Percentiles rank a stretch among this genome's conserved stretches.
Evolutionary conservation across 2,888 invertebrate genomes (phyloP).

Genomic region (Glyphotaelius pellucidus): DNA sequence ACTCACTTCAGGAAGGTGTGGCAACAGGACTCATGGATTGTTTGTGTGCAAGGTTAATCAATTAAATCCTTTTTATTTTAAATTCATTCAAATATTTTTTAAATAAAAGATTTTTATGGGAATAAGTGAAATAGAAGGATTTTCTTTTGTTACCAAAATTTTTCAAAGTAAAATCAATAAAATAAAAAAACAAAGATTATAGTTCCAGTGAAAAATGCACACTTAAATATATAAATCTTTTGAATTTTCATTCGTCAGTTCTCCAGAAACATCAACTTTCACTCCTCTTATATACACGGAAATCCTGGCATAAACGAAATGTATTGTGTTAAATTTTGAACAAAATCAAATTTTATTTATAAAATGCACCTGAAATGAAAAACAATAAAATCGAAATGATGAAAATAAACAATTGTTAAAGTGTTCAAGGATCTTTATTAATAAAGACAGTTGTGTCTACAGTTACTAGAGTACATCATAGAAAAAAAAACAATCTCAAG

Average conservation of each 20-base stretch:
- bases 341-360: background rate
- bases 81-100: background rate
- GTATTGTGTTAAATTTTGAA: background rate
- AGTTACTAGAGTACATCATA: slow-evolving; percentile 36
- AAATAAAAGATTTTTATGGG: background rate
- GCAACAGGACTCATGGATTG: slow-evolving; percentile 25
- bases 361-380: slow-evolving; percentile 29
- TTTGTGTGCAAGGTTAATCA: slow-evolving; percentile 12
- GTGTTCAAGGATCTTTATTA: slow-evolving; percentile 32
- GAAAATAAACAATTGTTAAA: slow-evolving; percentile 18
- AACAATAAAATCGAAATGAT: slow-evolving; percentile 2
- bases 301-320: background rate
- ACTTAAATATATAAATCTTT: background rate
- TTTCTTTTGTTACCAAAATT: background rate
- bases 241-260: background rate
- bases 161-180: too few species aligned
- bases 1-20: slow-evolving; percentile 28
- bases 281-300: background rate
- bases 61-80: background rate
- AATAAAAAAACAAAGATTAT: too few species aligned
- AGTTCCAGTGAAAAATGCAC: too few species aligned
- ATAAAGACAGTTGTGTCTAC: slow-evolving; percentile 40
- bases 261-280: background rate
- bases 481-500: slow-evolving; percentile 39
- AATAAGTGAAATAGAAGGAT: background rate